Base-by-base conservation (phyloP, 2,888 invertebrate species). In the Drosophila rellima region DNA sequence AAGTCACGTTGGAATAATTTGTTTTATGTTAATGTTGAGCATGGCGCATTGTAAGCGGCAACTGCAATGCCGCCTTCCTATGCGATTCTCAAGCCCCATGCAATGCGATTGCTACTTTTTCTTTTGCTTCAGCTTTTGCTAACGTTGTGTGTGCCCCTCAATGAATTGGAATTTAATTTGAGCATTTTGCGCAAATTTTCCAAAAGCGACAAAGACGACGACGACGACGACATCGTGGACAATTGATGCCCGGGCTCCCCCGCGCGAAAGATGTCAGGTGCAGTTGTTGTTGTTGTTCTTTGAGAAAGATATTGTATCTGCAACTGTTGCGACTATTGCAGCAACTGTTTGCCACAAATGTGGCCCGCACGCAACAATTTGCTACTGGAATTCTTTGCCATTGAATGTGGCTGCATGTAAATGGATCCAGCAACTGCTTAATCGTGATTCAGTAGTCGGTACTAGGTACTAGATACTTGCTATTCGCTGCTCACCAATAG, bases 1-100 rank as follows among this genome's bases (percentile, higher is more conserved):
- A 86, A 92, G 92, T 92, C 92, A 92, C 92, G 92, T 92, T 92
- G 92, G 92, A 92, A 92, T 92, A 92, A 92, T 92, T 92, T 92
- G 92, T 92, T 91, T 92, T 92, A 92, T 92, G 92, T 92, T 92
- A 92, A 92, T 92, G 91, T 79, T 75, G 82, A 89, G 86, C 88
- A 90, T 89, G 89, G 84, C 83, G 74, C 88, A 89, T 83, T 90
- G 90, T 80, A 74, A 77, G 54, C 72, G 48, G 55, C 56, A 61
- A 44, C 61, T 20, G 59, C 42, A 26, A 23, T 26, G 62, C 52
- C 44, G 64, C 78, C 78, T 75, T 69, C 61, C 78, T 74, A 61
- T 74, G 66, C 65, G 59, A 72, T 78, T 78, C 82, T 72, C 70
- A 71, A 79, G 83, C 51, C 51, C 64, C 68, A 64, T 52, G 56